These are phyloP conservation scores for Oxytorus armatus DNA, from an alignment of 2,888 invertebrate genomes.

Conservation along the genomic window DNA sequence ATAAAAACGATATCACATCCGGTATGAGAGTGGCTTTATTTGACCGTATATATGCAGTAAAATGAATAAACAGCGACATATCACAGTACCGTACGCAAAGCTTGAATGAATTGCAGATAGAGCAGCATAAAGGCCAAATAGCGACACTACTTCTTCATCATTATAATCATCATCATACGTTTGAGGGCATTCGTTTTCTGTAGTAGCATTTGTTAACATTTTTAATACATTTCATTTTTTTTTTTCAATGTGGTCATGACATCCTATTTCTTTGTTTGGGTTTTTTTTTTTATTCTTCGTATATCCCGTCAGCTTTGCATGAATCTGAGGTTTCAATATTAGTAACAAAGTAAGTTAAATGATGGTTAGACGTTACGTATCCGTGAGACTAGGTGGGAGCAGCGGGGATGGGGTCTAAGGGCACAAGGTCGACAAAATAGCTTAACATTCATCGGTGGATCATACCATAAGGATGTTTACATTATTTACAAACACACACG, in stretches of 20 bases:
- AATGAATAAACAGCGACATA: conserved; percentile 80
- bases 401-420: neutral
- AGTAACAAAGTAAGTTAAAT: conserved; percentile 54
- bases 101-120: conserved; percentile 81
- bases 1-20: conserved; percentile 69
- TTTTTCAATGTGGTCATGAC: conserved; percentile 60
- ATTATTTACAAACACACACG: conserved; percentile 53
- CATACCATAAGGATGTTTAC: conserved; percentile 36
- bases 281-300: conserved; percentile 52
- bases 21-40: conserved; percentile 74
- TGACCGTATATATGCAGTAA: conserved; percentile 73
- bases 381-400: conserved; percentile 60
- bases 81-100: conserved; percentile 82
- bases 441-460: conserved; percentile 21
- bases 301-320: conserved; percentile 71
- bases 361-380: conserved; percentile 66
- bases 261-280: conserved; percentile 49
- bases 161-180: conserved; percentile 52
- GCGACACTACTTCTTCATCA: conserved; percentile 75
- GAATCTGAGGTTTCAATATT: conserved; percentile 72
- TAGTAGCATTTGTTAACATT: conserved; percentile 63
- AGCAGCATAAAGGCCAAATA: conserved; percentile 81
- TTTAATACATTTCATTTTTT: conserved; percentile 67
- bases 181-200: conserved; percentile 62
- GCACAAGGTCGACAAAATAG: conserved; percentile 43